phyloP scores from a whole-genome alignment of 2,113 vertebrate genomes.

The Rostratula benghalensis region DNA sequence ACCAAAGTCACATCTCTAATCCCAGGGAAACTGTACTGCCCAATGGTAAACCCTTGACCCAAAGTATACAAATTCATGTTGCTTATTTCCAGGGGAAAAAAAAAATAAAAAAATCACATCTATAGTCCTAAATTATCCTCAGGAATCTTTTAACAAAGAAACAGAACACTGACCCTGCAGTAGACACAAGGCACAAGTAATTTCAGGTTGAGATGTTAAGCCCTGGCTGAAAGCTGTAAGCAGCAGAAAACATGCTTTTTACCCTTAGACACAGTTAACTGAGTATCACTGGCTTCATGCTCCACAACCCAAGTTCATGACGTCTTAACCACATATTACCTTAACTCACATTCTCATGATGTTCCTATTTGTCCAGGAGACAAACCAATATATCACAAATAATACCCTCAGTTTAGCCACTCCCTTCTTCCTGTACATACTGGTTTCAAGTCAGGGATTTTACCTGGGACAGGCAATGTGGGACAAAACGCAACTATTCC shows the following conservation, averaged over 20 bases:
- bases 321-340: rapidly evolving
- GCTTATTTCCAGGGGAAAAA: background rate
- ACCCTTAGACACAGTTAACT: background rate
- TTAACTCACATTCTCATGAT: background rate
- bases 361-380: background rate
- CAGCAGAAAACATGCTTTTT: background rate
- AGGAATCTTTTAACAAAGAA: background rate
- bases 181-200: background rate
- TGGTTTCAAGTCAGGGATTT: background rate
- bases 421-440: background rate
- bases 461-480: background rate
- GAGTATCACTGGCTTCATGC: background rate
- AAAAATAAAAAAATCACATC: background rate
- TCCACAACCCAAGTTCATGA: background rate
- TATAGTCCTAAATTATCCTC: background rate
- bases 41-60: background rate
- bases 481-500: background rate
- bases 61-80: background rate
- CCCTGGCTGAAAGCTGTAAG: background rate
- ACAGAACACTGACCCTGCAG: background rate
- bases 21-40: background rate
- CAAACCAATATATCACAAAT: background rate
- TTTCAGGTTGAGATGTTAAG: background rate
- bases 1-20: background rate
- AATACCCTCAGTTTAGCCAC: background rate